A percentile compares a stretch with the other conserved stretches of the same genome.
These are phyloP conservation scores for Trichosurus vulpecula DNA, from an alignment of 2,797 vertebrate genomes.

Conservation along the genomic window DNA sequence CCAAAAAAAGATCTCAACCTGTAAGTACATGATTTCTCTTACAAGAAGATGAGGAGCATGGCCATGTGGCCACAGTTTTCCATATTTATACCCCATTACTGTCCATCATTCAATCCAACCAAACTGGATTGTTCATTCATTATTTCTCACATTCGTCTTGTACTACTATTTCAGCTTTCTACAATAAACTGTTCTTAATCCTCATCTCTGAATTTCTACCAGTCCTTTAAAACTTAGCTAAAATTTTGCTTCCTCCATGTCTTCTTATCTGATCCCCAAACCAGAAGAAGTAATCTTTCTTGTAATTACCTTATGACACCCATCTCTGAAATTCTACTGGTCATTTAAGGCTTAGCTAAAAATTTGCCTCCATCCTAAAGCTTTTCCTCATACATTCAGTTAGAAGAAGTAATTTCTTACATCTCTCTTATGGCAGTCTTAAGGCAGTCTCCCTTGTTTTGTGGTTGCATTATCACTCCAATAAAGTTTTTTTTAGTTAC, in stretches of 20 bases:
- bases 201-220: background rate
- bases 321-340: background rate
- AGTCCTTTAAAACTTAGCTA: background rate
- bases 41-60: background rate
- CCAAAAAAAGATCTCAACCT: background rate
- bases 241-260: background rate
- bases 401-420: background rate
- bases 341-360: background rate
- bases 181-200: background rate
- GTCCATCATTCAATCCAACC: background rate
- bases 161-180: background rate
- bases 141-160: background rate
- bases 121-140: background rate
- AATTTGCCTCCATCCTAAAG: background rate
- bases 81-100: background rate
- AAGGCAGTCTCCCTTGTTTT: background rate
- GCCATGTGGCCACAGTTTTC: background rate
- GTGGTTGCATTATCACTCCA: background rate
- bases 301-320: background rate
- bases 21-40: background rate
- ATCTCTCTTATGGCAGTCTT: background rate
- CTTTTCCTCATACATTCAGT: background rate
- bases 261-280: background rate
- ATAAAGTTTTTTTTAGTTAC: background rate
- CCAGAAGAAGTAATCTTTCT: background rate